These are phyloP conservation scores for Phoenicopterus ruber DNA, from an alignment of 2,113 vertebrate genomes.

Conservation along the genomic window DNA sequence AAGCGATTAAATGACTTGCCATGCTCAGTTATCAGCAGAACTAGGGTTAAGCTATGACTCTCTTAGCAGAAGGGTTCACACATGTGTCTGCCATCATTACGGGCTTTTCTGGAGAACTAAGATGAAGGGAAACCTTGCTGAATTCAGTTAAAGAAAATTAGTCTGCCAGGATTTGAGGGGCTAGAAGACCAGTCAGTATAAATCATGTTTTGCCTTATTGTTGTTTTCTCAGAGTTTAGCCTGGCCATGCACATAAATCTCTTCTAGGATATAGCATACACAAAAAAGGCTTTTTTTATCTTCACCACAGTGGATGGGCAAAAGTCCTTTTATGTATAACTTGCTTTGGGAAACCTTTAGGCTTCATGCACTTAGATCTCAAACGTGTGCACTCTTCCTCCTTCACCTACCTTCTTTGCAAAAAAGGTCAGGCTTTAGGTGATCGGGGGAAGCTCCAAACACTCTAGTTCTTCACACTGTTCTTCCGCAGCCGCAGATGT, in stretches of 20 bases:
- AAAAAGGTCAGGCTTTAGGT: background rate
- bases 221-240: background rate
- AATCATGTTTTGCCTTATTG: background rate
- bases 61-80: background rate
- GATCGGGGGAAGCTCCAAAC: background rate
- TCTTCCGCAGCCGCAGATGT: background rate
- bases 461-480: background rate
- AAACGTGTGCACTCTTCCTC: background rate
- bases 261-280: background rate
- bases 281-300: background rate
- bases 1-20: background rate
- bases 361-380: slow-evolving; percentile 6
- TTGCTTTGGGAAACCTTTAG: slow-evolving; percentile 8
- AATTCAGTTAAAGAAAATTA: background rate
- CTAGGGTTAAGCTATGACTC: background rate
- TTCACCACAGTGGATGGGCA: background rate
- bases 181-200: background rate
- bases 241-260: background rate
- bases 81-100: background rate
- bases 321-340: background rate
- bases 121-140: background rate
- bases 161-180: background rate
- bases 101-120: background rate
- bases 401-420: background rate
- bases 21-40: background rate